Percentiles rank a stretch among this genome's conserved stretches.
These are phyloP conservation scores for Fragum whitleyi DNA, from an alignment of 2,888 invertebrate species.

Conservation along the genomic window DNA sequence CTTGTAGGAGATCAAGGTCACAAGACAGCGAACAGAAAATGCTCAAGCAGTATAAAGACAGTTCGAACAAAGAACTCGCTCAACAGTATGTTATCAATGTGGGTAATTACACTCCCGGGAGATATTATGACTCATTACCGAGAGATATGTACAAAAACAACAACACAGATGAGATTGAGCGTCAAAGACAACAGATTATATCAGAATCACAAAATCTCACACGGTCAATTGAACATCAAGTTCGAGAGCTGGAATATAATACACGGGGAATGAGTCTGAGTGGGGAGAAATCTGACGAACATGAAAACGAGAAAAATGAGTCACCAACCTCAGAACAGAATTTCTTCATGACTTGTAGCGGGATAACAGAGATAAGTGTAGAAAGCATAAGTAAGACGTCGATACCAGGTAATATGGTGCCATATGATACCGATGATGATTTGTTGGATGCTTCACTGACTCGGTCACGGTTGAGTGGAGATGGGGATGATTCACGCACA, in stretches of 20 bases:
- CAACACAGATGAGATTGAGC: conserved; percentile 29
- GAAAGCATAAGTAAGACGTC: conserved; percentile 64
- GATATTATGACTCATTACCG: conserved; percentile 44
- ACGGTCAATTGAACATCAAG: conserved; percentile 48
- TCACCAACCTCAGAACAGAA: conserved; percentile 83
- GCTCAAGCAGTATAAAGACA: conserved; percentile 73
- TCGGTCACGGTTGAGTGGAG: conserved; percentile 35
- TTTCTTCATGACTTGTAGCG: conserved; percentile 67
- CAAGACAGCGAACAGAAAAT: conserved; percentile 80
- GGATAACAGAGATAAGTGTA: conserved; percentile 64
- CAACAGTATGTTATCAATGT: conserved; percentile 37
- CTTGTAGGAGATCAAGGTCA: conserved; percentile 90
- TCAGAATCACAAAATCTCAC: conserved; percentile 61
- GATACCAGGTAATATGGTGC: conserved; percentile 57
- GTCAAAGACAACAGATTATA: conserved; percentile 58
- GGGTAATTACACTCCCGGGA: conserved; percentile 32
- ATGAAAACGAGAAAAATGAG: conserved; percentile 60
- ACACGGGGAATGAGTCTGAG: conserved; percentile 27
- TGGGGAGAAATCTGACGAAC: conserved; percentile 59
- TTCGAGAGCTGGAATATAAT: conserved; percentile 39
- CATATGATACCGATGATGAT: conserved; percentile 48
- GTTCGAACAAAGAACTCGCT: conserved; percentile 73
- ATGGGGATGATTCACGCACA: conserved; percentile 28
- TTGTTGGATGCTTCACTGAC: conserved; percentile 52
- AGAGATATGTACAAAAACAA: neutral